phyloP scores from a whole-genome alignment of 2,113 vertebrate species.

The Sardina pilchardus region DNA sequence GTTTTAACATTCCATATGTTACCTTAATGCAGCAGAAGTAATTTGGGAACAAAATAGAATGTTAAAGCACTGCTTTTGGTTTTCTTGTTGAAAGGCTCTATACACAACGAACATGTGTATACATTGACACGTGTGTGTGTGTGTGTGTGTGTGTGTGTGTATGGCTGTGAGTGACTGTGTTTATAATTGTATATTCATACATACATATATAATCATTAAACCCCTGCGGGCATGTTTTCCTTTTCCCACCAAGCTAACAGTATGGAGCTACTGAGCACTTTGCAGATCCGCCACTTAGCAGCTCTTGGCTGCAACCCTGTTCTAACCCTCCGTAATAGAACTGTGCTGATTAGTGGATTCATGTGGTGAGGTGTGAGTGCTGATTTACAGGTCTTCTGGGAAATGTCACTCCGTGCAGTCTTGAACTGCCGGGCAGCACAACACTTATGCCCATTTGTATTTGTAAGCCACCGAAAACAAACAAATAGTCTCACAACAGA shows the following conservation, averaged over 20 bases:
- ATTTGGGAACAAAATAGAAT: too few species aligned
- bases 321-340: background rate
- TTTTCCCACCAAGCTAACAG: too few species aligned
- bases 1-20: too few species aligned
- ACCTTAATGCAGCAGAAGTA: too few species aligned
- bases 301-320: background rate
- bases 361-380: background rate
- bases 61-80: too few species aligned
- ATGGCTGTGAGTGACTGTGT: background rate
- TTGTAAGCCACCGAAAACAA: background rate
- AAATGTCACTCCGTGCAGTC: background rate
- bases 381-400: background rate
- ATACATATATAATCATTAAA: background rate
- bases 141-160: background rate
- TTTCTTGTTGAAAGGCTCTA: too few species aligned
- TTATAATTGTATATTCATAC: background rate
- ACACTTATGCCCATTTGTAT: background rate
- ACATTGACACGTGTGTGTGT: background rate
- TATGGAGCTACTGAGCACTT: background rate
- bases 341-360: background rate
- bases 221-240: too few species aligned
- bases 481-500: background rate
- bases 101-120: too few species aligned
- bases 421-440: background rate
- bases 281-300: background rate